Conservation (phyloP, 1,140 invertebrate species). For the Triops longicaudatus region DNA sequence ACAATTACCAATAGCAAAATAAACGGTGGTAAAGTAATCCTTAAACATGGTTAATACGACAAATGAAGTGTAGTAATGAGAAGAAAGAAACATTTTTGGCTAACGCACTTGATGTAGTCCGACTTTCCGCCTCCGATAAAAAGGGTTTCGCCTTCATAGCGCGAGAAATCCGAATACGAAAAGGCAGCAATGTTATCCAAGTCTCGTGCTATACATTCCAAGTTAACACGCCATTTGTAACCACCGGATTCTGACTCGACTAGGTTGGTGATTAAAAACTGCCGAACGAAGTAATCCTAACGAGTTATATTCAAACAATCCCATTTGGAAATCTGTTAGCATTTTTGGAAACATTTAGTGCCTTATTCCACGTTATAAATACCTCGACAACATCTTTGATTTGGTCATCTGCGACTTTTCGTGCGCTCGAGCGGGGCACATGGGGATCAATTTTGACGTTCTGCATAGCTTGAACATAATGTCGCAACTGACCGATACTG, state of each 20-base stretch:
- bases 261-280: slow-evolving; percentile 73
- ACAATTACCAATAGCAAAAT: not conserved
- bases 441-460: slow-evolving; percentile 48
- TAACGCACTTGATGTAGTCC: slow-evolving; percentile 64
- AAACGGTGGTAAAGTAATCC: slow-evolving; percentile 25
- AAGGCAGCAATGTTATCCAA: slow-evolving; percentile 52
- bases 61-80: not conserved
- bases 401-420: slow-evolving; percentile 49
- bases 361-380: slow-evolving; percentile 26
- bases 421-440: slow-evolving; percentile 54
- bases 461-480: slow-evolving; percentile 57
- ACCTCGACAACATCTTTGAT: slow-evolving; percentile 42
- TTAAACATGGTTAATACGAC: not conserved
- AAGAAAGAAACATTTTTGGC: too few relatives aligned
- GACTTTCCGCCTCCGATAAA: slow-evolving; percentile 75
- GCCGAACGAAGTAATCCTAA: slow-evolving; percentile 43
- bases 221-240: slow-evolving; percentile 63
- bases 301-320: slow-evolving; percentile 23
- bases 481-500: slow-evolving; percentile 51
- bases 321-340: not conserved
- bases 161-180: slow-evolving; percentile 46
- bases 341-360: not conserved
- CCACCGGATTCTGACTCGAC: slow-evolving; percentile 51
- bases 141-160: slow-evolving; percentile 59
- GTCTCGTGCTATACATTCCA: slow-evolving; percentile 56